Evolutionary conservation across 2,113 vertebrate genomes (phyloP).

Genomic region (Planiliza haematocheilus): DNA sequence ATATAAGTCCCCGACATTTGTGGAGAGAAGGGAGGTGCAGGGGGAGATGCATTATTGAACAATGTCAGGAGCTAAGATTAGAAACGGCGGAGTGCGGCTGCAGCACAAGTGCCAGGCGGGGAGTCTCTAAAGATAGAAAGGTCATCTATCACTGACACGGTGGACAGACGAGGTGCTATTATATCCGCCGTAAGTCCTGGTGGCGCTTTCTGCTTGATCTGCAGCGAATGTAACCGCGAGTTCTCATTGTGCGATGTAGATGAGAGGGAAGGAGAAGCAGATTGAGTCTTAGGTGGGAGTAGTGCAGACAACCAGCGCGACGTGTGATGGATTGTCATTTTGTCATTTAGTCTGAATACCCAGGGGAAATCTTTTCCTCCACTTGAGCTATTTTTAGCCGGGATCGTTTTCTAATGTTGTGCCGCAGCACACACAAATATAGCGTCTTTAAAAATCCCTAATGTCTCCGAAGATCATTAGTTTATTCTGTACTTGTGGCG

Average conservation of each 20-base stretch:
- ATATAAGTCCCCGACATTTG: slow-evolving; percentile 49
- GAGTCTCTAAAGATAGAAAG: slow-evolving; percentile 80
- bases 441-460: background rate
- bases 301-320: slow-evolving; percentile 15
- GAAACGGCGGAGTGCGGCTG: slow-evolving; percentile 58
- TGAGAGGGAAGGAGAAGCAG: background rate
- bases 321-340: slow-evolving; percentile 60
- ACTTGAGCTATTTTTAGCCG: slow-evolving; percentile 60
- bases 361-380: slow-evolving; percentile 4
- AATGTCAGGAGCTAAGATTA: slow-evolving; percentile 79
- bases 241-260: slow-evolving; percentile 2
- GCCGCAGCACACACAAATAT: background rate
- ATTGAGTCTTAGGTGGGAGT: slow-evolving; percentile 26
- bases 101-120: slow-evolving; percentile 40
- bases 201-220: slow-evolving; percentile 36
- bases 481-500: background rate
- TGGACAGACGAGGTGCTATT: slow-evolving; percentile 49
- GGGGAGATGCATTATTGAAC: slow-evolving; percentile 81
- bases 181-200: slow-evolving; percentile 25
- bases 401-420: slow-evolving; percentile 51
- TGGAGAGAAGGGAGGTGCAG: slow-evolving; percentile 26
- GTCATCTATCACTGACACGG: slow-evolving; percentile 66
- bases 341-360: slow-evolving; percentile 39
- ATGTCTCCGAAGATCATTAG: background rate
- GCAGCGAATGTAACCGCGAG: slow-evolving; percentile 16